Evolutionary conservation across 1,140 invertebrate genomes (phyloP).

Genomic region (Himalopsyche phryganea): DNA sequence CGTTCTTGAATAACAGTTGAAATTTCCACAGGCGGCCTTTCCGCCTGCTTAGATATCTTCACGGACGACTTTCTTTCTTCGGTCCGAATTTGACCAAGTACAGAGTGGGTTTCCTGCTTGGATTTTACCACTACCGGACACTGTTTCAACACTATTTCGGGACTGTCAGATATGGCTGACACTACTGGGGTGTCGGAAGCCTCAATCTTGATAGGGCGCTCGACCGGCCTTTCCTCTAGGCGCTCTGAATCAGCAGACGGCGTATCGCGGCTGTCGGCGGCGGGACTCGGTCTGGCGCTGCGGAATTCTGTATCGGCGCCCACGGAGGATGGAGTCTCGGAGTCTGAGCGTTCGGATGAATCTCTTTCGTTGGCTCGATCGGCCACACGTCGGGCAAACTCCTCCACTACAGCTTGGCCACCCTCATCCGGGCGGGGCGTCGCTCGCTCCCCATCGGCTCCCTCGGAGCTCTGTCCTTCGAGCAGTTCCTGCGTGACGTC

Average conservation of each 20-base stretch:
- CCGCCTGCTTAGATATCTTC: background rate
- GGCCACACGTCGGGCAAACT: conserved; percentile 20
- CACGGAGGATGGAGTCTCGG: background rate
- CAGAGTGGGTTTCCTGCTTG: background rate
- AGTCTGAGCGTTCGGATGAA: background rate
- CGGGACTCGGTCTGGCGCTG: background rate
- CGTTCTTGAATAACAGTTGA: too few species aligned
- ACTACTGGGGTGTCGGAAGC: conserved; percentile 28
- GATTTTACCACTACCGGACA: background rate
- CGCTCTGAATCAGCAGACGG: background rate
- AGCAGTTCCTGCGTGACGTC: conserved; percentile 24
- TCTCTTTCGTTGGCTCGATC: conserved; percentile 14
- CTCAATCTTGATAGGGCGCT: conserved; percentile 1
- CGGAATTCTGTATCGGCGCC: conserved; percentile 2
- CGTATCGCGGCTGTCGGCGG: background rate
- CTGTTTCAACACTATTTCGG: conserved; percentile 30
- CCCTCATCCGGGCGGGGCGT: conserved; percentile 8
- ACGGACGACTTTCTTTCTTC: background rate
- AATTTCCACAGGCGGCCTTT: background rate
- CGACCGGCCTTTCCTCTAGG: conserved; percentile 1
- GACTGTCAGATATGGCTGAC: conserved; percentile 31
- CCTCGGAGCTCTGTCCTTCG: background rate
- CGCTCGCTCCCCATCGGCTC: background rate
- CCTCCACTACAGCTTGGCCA: conserved; percentile 14
- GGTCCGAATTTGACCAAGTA: background rate